Evolutionary conservation across 1,140 invertebrate genomes (phyloP).

Genomic region (Formica selysi): DNA sequence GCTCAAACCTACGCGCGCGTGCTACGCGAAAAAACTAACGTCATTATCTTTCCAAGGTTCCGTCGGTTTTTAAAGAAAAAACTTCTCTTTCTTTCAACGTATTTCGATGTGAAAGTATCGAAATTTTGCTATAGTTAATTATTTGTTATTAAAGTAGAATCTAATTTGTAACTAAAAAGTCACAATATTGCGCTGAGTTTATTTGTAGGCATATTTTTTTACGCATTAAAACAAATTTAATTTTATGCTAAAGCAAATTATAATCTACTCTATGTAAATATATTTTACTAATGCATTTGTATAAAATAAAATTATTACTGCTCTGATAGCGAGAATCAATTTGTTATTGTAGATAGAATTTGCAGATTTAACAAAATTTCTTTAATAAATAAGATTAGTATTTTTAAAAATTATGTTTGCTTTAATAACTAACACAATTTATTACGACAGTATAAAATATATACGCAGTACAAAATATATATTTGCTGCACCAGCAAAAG

Average conservation of each 20-base stretch:
- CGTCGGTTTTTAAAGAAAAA: not conserved
- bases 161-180: not conserved
- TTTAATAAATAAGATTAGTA: not conserved
- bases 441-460: not conserved
- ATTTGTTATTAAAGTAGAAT: not conserved
- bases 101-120: not conserved
- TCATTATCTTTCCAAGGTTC: not conserved
- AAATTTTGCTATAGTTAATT: not conserved
- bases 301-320: too few relatives aligned
- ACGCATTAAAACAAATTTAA: not conserved
- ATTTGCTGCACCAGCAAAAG: not conserved
- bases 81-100: not conserved
- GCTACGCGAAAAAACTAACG: constrained; percentile 59
- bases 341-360: not conserved
- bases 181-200: not conserved
- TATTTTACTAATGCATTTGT: too few relatives aligned
- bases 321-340: not conserved
- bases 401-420: not conserved
- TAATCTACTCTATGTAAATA: too few relatives aligned
- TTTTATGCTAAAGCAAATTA: too few relatives aligned
- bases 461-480: too few relatives aligned
- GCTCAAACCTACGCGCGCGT: constrained; percentile 71
- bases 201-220: not conserved
- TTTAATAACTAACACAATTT: not conserved
- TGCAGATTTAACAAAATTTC: not conserved